A percentile compares a stretch with the other conserved stretches of the same genome.
phyloP scores from a whole-genome alignment of 2,888 invertebrate genomes.

The Drosophila planitibia region DNA sequence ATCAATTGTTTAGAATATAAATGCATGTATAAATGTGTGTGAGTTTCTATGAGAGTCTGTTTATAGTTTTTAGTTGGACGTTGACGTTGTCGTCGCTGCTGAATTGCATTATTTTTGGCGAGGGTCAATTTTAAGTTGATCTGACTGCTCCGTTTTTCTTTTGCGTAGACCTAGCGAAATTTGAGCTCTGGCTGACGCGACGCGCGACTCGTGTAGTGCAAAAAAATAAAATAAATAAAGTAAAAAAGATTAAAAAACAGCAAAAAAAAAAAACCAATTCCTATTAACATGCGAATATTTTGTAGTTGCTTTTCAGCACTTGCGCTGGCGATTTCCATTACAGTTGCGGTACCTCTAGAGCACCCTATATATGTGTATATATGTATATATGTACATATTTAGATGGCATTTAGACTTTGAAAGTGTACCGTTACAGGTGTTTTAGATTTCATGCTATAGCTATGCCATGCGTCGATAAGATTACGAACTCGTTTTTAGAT shows the following conservation, averaged over 20 bases:
- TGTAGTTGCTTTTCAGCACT: slow-evolving; percentile 51
- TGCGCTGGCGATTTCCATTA: slow-evolving; percentile 51
- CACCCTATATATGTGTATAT: too few relatives aligned
- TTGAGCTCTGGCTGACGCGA: slow-evolving; percentile 40
- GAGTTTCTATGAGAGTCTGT: slow-evolving; percentile 10
- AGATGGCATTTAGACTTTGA: slow-evolving; percentile 43
- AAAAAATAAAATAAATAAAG: slow-evolving; percentile 12
- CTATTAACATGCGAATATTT: slow-evolving; percentile 60
- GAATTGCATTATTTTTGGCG: slow-evolving; percentile 74
- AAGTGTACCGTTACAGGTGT: slow-evolving; percentile 40
- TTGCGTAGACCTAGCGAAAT: slow-evolving; percentile 65
- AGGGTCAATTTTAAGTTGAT: slow-evolving; percentile 49
- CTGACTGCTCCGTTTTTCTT: slow-evolving; percentile 47
- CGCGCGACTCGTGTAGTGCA: slow-evolving; percentile 56
- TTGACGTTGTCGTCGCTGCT: slow-evolving; percentile 46
- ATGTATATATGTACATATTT: not conserved
- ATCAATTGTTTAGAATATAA: slow-evolving; percentile 70
- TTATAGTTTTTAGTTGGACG: slow-evolving; percentile 45
- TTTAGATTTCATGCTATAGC: slow-evolving; percentile 36
- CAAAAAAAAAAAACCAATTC: slow-evolving; percentile 9
- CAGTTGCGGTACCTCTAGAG: slow-evolving; percentile 9
- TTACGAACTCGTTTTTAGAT: slow-evolving; percentile 35
- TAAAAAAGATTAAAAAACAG: not conserved
- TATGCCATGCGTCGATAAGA: slow-evolving; percentile 51
- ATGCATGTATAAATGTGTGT: slow-evolving; percentile 11